Evolutionary conservation across 2,113 vertebrate genomes (phyloP).

Genomic region (Jacana jacana): DNA sequence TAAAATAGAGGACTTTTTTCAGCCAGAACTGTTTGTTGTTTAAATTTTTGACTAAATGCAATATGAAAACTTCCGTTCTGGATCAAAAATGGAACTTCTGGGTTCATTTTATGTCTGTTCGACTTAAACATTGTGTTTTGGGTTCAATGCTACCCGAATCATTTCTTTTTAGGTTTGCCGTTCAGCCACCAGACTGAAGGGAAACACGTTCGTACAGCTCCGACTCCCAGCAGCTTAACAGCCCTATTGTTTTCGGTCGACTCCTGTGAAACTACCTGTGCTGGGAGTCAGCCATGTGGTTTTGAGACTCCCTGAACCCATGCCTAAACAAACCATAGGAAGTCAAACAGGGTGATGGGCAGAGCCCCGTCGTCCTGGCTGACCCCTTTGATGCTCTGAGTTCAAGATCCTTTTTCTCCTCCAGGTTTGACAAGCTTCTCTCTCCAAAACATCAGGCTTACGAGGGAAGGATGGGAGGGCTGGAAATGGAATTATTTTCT

Average conservation of each 20-base stretch:
- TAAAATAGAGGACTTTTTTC: neutral
- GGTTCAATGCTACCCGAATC: neutral
- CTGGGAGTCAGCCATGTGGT: slow-evolving; percentile 12
- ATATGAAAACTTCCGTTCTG: neutral
- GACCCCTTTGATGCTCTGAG: neutral
- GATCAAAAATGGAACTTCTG: neutral
- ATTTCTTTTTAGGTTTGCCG: neutral
- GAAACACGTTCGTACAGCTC: slow-evolving; percentile 39
- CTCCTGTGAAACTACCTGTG: slow-evolving; percentile 33
- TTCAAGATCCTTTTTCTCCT: neutral
- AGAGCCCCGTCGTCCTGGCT: neutral
- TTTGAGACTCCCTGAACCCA: neutral
- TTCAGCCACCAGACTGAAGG: neutral
- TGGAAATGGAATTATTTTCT: neutral
- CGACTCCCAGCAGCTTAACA: neutral
- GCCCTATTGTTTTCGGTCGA: neutral
- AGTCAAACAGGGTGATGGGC: slow-evolving; percentile 11
- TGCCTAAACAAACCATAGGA: slow-evolving; percentile 5
- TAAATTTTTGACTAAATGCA: neutral
- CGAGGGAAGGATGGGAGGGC: neutral
- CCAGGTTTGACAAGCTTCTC: neutral
- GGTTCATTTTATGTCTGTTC: neutral
- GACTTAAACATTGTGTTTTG: neutral
- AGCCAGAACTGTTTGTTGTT: neutral
- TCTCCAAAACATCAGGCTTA: neutral